Base-by-base conservation (phyloP, 2,797 vertebrate species). In the Acanthurus lineatus region DNA sequence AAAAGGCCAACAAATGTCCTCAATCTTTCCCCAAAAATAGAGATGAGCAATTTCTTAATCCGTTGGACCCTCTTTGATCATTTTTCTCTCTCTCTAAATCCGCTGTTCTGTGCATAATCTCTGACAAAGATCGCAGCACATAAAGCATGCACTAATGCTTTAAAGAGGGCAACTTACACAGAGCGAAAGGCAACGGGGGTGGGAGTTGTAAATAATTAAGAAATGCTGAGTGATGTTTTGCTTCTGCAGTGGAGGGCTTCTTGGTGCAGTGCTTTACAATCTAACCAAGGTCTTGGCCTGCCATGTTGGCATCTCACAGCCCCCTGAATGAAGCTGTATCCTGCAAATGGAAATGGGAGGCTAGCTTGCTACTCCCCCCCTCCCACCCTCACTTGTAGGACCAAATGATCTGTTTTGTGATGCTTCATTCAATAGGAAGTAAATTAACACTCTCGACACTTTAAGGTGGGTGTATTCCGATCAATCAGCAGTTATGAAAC, bases 201-300 rank as follows among this genome's bases (percentile, higher is more conserved):
- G 70, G 86, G 82, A 87, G 89, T 86, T 93, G 88, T 94, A 93
- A 95, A 95, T 95, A 94, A 94, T 95, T 94, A 89, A 95, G 76
- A 94, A 94, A 90, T 91, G 90, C 93, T 93, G 92, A 94, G 92
- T 91, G 92, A 92, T 92, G 88, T 90, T 86, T 91, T 93, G 67
- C 42, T 85, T 83, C 86, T 89, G 92, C 89, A 86, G 87, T 73
- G 74, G 82, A 87, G 67, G 74, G 65, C 68, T 86, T 83, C 77
- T 78, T 89, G 87, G 81, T 88, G 91, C 91, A 94, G 88, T 90
- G 91, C 89, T 89, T 88, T 73, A 82, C 85, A 77, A 42, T 81
- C 51, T 70, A 49, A 65, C 63, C 67, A 65, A 74, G 48, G 71
- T 89, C 82, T 67, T 72, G 70, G 61, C 52, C 63, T 82, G 72